phyloP scores from a whole-genome alignment of 2,113 vertebrate genomes.

The Ptyas mucosa region DNA sequence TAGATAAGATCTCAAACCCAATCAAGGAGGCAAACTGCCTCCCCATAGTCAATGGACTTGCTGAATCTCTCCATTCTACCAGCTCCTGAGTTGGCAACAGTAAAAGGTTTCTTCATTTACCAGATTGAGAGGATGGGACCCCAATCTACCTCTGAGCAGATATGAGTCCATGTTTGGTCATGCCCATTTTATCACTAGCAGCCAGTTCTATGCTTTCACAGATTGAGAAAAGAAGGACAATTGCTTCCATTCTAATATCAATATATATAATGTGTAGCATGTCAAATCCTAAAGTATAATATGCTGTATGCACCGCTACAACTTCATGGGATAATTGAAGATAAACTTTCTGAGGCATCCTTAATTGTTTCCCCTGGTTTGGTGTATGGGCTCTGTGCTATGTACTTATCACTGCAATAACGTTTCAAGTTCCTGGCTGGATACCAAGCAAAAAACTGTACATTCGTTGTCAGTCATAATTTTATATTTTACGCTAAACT shows the following conservation, averaged over 20 bases:
- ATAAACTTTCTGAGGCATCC: conserved; percentile 38
- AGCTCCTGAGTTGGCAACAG: neutral
- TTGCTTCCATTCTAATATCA: conserved; percentile 20
- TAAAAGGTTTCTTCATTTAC: neutral
- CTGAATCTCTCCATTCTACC: neutral
- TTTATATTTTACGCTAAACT: conserved; percentile 30
- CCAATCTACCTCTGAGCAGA: neutral
- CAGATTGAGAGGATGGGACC: neutral
- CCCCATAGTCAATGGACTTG: neutral
- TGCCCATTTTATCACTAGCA: neutral
- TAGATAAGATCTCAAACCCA: neutral
- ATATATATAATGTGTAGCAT: conserved; percentile 49
- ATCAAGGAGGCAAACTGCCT: neutral
- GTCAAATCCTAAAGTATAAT: conserved; percentile 43
- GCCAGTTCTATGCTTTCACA: conserved; percentile 26
- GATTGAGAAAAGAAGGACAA: conserved; percentile 14
- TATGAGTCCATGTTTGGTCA: neutral
- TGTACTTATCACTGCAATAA: conserved; percentile 46
- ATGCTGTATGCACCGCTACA: conserved; percentile 38
- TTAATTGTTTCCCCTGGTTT: conserved; percentile 55
- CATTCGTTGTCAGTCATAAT: conserved; percentile 31
- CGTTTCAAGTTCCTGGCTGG: conserved; percentile 40
- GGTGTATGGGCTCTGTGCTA: conserved; percentile 43
- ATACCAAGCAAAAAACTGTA: conserved; percentile 43
- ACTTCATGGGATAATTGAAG: conserved; percentile 39